Evolutionary conservation across 2,113 vertebrate species (phyloP).

Genomic region (Urocolius indicus): DNA sequence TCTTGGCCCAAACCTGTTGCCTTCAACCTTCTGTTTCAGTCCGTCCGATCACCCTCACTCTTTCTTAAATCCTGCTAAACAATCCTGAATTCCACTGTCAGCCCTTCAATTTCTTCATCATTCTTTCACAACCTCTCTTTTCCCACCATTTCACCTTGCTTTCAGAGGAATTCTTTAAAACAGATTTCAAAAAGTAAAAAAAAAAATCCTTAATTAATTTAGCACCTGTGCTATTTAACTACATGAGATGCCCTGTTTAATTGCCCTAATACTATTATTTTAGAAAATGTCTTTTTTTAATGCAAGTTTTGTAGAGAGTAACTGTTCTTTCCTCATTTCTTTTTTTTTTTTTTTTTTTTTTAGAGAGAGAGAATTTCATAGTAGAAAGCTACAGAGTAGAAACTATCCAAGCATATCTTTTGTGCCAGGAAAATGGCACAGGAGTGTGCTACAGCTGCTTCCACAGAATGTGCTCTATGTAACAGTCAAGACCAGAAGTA

Average conservation of each 20-base stretch:
- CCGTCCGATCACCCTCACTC: background rate
- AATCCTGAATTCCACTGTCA: background rate
- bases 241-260: background rate
- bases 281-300: background rate
- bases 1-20: background rate
- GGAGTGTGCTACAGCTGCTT: slow-evolving; percentile 17
- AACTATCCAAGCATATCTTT: background rate
- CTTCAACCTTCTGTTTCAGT: background rate
- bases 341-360: background rate
- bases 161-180: background rate
- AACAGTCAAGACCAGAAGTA: background rate
- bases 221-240: background rate
- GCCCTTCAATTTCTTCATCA: background rate
- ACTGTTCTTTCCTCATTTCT: background rate
- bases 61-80: background rate
- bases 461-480: background rate
- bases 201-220: background rate
- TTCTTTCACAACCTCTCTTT: background rate
- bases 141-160: background rate
- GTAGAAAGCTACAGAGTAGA: background rate
- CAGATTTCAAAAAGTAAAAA: slow-evolving; percentile 7
- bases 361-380: background rate
- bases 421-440: slow-evolving; percentile 13
- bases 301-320: background rate
- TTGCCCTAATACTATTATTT: background rate